These are phyloP conservation scores for Crocodylus rhombifer DNA, from an alignment of 2,797 vertebrate species.

Conservation along the genomic window DNA sequence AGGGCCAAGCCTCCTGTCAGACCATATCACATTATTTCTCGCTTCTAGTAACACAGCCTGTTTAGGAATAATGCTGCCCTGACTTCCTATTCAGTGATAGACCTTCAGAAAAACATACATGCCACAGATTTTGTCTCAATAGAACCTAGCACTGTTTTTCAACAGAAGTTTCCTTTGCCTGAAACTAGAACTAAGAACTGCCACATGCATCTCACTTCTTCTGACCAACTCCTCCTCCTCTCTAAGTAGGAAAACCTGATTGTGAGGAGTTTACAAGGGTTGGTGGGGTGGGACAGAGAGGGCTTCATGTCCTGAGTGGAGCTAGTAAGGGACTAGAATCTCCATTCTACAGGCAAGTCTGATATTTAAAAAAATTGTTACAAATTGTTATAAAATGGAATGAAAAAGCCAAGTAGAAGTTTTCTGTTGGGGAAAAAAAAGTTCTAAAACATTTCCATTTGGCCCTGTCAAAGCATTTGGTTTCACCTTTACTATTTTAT, in stretches of 20 bases:
- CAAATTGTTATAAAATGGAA: not conserved
- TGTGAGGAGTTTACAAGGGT: not conserved
- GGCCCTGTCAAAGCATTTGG: not conserved
- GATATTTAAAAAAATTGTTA: not conserved
- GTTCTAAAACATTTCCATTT: not conserved
- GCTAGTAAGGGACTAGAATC: not conserved
- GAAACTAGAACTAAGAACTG: not conserved
- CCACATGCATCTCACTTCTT: not conserved
- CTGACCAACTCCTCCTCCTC: not conserved
- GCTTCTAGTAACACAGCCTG: not conserved
- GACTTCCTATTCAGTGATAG: not conserved
- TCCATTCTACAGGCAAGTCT: not conserved
- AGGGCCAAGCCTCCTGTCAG: not conserved
- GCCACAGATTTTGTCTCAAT: not conserved
- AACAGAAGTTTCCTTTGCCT: not conserved
- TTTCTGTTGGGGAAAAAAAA: slow-evolving; percentile 21
- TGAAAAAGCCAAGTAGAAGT: not conserved
- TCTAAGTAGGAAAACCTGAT: not conserved
- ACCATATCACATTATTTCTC: not conserved
- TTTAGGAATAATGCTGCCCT: not conserved
- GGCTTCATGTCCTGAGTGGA: not conserved
- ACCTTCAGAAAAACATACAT: not conserved
- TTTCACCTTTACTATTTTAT: not conserved
- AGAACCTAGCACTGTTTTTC: not conserved
- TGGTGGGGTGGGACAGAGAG: not conserved